Base-by-base conservation (phyloP, 2,888 invertebrate genomes). In the Drosophila neonasuta region DNA sequence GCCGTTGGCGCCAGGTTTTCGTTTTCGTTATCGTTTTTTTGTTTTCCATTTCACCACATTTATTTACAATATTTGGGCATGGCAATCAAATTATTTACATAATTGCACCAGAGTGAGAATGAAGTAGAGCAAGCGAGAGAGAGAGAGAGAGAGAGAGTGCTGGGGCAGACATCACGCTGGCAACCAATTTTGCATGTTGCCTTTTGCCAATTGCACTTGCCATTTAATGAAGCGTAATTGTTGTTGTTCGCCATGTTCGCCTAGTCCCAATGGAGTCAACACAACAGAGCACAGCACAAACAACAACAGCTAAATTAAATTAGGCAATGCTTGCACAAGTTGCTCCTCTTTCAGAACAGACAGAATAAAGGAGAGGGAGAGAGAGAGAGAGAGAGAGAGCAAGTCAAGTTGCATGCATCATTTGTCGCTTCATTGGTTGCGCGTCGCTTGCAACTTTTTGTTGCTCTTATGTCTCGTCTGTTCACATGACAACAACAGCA, bases 211-310 rank as follows among this genome's bases (percentile, higher is more conserved):
- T 79, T 81, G 81, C 79, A 74, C 76, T 83, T 79, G 73, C 67
- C 73, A 81, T 78, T 85, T 83, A 86, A 87, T 86, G 85, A 86
- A 86, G 80, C 87, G 77, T 78, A 79, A 72, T 83, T 86, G 86
- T 74, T 68, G 79, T 71, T 69, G 68, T 79, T 72, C 66, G 49
- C 62, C 62, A 44, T 59, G 59, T 68, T 68, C 24, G 65, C 56
- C 45, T 60, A 45, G 48, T 61, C 62, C 44, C 69, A 55, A 64
- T 64, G 60, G 69, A 73, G 29, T 72, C 55, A 68, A 56, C 59
- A 68, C 24, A 24, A 24, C 24, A 24, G 5, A 24, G 24, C 24
- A 39, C 36, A 32, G 24, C 32, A 56, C 62, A 68, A 46, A 41
- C 68, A 68, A 60, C 65, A 60, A 56, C 51, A 68, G 62, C 65